Conservation (phyloP, 1,140 invertebrate species). For the Papilio machaon region DNA sequence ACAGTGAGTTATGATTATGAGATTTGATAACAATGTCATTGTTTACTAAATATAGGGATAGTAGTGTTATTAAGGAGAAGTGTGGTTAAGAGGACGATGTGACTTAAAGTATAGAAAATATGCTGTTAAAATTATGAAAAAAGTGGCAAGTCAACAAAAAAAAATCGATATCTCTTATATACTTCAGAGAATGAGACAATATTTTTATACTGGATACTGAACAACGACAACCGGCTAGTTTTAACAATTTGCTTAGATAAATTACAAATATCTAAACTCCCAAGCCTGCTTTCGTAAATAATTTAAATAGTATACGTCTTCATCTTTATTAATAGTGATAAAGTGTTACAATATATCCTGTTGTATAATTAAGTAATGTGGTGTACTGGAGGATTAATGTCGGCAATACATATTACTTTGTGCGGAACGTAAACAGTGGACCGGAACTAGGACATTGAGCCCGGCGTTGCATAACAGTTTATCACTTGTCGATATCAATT, state of each 20-base stretch:
- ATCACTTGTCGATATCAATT: constrained; percentile 8
- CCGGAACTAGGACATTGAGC: constrained; percentile 6
- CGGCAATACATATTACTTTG: constrained; percentile 15
- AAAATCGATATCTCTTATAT: no score
- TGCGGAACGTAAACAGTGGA: constrained; percentile 7
- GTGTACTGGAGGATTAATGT: constrained; percentile 8
- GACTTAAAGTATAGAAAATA: no score
- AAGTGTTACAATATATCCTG: not conserved
- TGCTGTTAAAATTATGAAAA: no score
- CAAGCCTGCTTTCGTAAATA: not conserved
- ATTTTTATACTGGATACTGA: no score
- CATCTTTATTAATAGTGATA: not conserved
- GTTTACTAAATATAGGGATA: no score
- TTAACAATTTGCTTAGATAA: not conserved
- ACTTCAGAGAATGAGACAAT: no score
- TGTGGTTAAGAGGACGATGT: no score
- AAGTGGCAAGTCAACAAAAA: no score
- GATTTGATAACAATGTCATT: no score
- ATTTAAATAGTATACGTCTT: not conserved
- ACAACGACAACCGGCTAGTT: no score
- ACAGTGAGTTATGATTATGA: no score
- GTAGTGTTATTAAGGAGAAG: no score
- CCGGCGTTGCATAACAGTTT: not conserved
- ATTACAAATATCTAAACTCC: not conserved
- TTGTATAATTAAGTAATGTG: not conserved